Base-by-base conservation (phyloP, 2,888 invertebrate genomes). In the Portevinia maculata region DNA sequence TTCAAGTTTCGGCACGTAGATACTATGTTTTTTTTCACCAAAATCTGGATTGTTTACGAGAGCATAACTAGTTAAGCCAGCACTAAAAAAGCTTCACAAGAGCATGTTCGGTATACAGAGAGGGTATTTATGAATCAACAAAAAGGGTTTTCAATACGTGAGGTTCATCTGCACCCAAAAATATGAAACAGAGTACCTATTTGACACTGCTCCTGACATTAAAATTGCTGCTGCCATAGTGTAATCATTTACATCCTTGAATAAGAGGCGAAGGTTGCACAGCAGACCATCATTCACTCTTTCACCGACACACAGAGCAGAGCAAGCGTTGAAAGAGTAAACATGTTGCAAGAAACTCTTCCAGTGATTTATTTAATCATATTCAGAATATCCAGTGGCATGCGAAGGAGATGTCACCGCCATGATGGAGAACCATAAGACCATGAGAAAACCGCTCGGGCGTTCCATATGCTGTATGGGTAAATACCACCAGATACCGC, bases 31-130 rank as follows among this genome's bases (percentile, higher is more conserved):
- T 81, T 81, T 76, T 37, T 59, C 71, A 75, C 75, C 70, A 24
- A 81, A 75, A 76, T 81, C 71, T 81, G 76, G 76, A 81, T 76
- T 81, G 81, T 76, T 81, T 81, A 81, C 81, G 70, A 65, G 70
- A 75, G 59, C 81, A 81, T 81, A 81, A 81, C 76, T 81, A 81
- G 81, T 70, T 76, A 65, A 70, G 81, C 70, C 50, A 65, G 52
- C 76, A 71, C 65, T 50, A 70, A 65, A 79, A 59, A 70, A 48
- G 15, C 17, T 11, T 64, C 64, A 70, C 70, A 69, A 65, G 50
- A 76, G 76, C 76, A 81, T 81, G 81, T 76, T 76, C 65, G 37
- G 81, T 70, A 76, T 81, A 81, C 76, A 71, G 39, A 57, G 70
- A 55, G 57, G 60, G 37, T 73, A 67, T 73, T 79, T 79, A 67